phyloP scores from a whole-genome alignment of 2,888 invertebrate species.

The Stenoptilia bipunctidactyla region DNA sequence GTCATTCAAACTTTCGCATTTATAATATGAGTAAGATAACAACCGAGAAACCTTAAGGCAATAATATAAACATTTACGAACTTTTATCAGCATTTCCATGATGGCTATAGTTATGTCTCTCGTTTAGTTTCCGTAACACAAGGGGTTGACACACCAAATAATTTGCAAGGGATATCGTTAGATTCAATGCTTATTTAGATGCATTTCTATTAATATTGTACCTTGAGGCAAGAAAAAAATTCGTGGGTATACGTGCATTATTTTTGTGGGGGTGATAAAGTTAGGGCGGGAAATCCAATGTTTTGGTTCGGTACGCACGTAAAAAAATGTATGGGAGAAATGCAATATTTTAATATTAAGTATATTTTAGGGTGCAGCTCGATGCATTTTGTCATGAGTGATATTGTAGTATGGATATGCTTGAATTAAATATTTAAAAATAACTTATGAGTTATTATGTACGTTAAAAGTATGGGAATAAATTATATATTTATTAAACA shows the following conservation, averaged over 20 bases:
- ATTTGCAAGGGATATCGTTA: slow-evolving; percentile 16
- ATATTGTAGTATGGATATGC: slow-evolving; percentile 26
- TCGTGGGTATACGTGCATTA: slow-evolving; percentile 57
- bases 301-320: slow-evolving; percentile 46
- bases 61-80: no score
- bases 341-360: slow-evolving; percentile 71
- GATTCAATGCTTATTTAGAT: slow-evolving; percentile 31
- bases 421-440: no score
- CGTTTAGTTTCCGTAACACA: no score
- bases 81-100: no score
- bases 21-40: no score
- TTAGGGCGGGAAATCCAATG: slow-evolving; percentile 52
- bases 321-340: slow-evolving; percentile 67
- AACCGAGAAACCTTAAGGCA: no score
- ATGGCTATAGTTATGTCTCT: no score
- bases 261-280: slow-evolving; percentile 48
- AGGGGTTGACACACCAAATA: slow-evolving; percentile 2
- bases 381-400: slow-evolving; percentile 31
- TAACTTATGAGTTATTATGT: no score
- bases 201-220: slow-evolving; percentile 45
- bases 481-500: no score
- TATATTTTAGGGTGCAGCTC: slow-evolving; percentile 47
- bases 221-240: slow-evolving; percentile 39
- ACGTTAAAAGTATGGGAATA: no score
- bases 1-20: no score